Conservation (phyloP, 2,797 vertebrate genomes). For the Tauraco hartlaubi region DNA sequence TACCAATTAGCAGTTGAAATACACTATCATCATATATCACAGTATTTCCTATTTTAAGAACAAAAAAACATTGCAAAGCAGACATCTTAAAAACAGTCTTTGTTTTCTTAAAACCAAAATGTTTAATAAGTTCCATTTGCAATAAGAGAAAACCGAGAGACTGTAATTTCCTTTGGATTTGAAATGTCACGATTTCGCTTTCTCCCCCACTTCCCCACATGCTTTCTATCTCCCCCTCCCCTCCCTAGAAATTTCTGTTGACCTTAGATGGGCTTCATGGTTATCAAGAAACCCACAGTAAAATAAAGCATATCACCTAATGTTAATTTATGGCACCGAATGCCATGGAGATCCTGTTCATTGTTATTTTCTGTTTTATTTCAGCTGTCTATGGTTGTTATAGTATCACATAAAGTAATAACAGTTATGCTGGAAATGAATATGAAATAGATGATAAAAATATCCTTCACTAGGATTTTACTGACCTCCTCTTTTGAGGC, state of each 20-base stretch:
- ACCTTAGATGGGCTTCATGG: slow-evolving; percentile 26
- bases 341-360: slow-evolving; percentile 41
- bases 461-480: slow-evolving; percentile 53
- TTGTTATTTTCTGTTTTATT: slow-evolving; percentile 63
- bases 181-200: background rate
- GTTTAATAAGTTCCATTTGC: background rate
- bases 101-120: background rate
- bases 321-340: slow-evolving; percentile 53
- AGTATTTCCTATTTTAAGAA: background rate
- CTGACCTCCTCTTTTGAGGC: slow-evolving; percentile 62
- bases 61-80: background rate
- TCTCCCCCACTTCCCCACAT: background rate
- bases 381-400: slow-evolving; percentile 40
- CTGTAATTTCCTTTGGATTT: slow-evolving; percentile 24
- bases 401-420: slow-evolving; percentile 59
- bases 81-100: background rate
- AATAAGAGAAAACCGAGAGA: background rate
- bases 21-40: background rate
- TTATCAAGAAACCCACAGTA: slow-evolving; percentile 9
- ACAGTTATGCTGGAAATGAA: slow-evolving; percentile 59
- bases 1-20: slow-evolving; percentile 10
- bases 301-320: slow-evolving; percentile 30
- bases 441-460: slow-evolving; percentile 66
- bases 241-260: slow-evolving; percentile 2
- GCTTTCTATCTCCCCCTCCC: background rate